Percentiles rank a stretch among this genome's conserved stretches.
These are phyloP conservation scores for Podarcis muralis DNA, from an alignment of 2,113 vertebrate genomes.

Conservation along the genomic window DNA sequence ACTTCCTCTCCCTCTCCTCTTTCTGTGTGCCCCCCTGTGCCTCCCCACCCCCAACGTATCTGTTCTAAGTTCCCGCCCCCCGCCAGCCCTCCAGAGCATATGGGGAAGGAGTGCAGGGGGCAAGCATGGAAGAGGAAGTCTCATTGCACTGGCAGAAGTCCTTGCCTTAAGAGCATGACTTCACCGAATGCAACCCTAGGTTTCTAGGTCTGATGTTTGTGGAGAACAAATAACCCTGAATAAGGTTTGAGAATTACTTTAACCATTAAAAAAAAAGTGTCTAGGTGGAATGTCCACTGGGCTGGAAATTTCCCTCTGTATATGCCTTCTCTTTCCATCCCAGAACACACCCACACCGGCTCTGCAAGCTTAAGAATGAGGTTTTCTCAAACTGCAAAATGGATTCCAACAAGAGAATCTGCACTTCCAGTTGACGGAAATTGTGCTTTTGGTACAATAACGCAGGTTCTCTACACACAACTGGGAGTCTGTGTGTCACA, in stretches of 20 bases:
- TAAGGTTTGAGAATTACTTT: too few species aligned
- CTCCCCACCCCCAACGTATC: too few species aligned
- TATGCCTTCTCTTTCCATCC: neutral
- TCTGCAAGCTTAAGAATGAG: too few species aligned
- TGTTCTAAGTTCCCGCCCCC: too few species aligned
- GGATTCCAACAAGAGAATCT: neutral
- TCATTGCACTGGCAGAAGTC: too few species aligned
- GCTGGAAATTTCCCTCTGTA: neutral
- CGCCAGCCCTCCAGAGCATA: too few species aligned
- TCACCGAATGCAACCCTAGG: too few species aligned
- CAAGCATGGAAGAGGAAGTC: too few species aligned
- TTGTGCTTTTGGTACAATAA: neutral
- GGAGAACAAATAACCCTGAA: neutral
- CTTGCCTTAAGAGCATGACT: too few species aligned
- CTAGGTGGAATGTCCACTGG: neutral
- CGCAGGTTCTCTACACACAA: neutral
- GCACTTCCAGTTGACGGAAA: neutral
- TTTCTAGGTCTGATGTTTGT: neutral
- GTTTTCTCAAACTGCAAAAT: neutral
- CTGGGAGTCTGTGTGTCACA: neutral
- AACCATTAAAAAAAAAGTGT: neutral
- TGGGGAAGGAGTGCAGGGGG: too few species aligned
- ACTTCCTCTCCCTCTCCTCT: too few species aligned
- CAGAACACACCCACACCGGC: neutral
- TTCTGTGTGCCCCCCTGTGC: too few species aligned